Percentiles rank a stretch among this genome's conserved stretches.
Evolutionary conservation across 2,113 vertebrate genomes (phyloP).

Genomic region (Tachycineta bicolor): DNA sequence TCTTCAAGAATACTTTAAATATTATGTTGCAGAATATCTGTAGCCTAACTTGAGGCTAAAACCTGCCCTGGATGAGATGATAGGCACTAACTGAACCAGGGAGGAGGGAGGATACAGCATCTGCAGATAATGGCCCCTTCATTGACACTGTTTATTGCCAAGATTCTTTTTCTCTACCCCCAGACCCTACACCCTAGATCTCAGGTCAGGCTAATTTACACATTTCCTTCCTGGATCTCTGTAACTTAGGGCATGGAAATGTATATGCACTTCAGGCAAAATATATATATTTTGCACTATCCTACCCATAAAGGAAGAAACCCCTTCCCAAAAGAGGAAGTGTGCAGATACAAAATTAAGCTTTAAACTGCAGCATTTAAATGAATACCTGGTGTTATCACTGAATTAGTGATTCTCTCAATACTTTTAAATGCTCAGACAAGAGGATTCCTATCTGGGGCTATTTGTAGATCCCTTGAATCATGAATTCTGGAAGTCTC

Average conservation of each 20-base stretch:
- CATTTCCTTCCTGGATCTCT: not conserved
- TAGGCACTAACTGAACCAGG: not conserved
- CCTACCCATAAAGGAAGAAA: not conserved
- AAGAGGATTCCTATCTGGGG: not conserved
- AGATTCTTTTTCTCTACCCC: not conserved
- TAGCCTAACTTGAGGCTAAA: not conserved
- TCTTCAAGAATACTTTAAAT: not conserved
- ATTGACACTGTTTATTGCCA: not conserved
- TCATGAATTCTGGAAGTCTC: not conserved
- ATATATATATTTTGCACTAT: not conserved
- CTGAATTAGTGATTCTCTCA: not conserved
- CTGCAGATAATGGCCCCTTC: not conserved
- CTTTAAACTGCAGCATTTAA: not conserved
- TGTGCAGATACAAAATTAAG: not conserved
- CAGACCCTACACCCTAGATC: not conserved
- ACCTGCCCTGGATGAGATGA: not conserved
- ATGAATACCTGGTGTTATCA: not conserved
- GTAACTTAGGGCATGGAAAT: not conserved
- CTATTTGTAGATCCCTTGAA: not conserved
- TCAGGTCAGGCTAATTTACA: not conserved
- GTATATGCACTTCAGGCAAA: not conserved
- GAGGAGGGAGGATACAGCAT: not conserved
- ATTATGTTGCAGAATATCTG: not conserved
- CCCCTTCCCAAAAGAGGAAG: not conserved
- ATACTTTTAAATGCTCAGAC: not conserved